Evolutionary conservation across 2,113 vertebrate genomes (phyloP).

Genomic region (Menidia beryllina): DNA sequence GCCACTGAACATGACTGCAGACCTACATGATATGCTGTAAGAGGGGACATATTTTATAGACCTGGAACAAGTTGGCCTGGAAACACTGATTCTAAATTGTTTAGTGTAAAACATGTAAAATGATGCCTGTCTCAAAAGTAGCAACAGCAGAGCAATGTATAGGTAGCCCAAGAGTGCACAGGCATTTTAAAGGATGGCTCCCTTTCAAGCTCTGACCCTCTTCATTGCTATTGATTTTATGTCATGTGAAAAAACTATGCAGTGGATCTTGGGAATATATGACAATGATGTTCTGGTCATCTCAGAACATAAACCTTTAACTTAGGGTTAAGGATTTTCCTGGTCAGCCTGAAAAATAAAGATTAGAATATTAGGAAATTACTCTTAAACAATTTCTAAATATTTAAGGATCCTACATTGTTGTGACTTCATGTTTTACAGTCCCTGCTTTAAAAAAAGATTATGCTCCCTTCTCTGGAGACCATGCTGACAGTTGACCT

Average conservation of each 20-base stretch:
- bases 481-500: constrained; percentile 54
- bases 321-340: constrained; percentile 9
- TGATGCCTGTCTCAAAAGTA: neutral
- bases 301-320: constrained; percentile 30
- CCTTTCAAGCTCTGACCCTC: constrained; percentile 32
- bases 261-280: constrained; percentile 37
- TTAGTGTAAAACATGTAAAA: constrained; percentile 8
- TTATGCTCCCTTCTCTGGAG: constrained; percentile 27
- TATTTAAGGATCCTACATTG: neutral
- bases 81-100: neutral
- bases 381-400: neutral
- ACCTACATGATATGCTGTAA: too few relatives aligned
- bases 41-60: too few relatives aligned
- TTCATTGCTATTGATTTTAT: constrained; percentile 58
- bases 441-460: constrained; percentile 20
- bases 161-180: neutral
- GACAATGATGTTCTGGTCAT: constrained; percentile 23
- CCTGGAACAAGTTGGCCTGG: neutral
- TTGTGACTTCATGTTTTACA: too few relatives aligned
- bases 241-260: constrained; percentile 31
- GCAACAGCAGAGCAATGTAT: neutral
- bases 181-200: constrained; percentile 19
- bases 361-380: neutral
- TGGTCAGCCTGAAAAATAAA: neutral
- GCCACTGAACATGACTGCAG: neutral